Base-by-base conservation (phyloP, 2,797 vertebrate genomes). In the Chromis chromis region DNA sequence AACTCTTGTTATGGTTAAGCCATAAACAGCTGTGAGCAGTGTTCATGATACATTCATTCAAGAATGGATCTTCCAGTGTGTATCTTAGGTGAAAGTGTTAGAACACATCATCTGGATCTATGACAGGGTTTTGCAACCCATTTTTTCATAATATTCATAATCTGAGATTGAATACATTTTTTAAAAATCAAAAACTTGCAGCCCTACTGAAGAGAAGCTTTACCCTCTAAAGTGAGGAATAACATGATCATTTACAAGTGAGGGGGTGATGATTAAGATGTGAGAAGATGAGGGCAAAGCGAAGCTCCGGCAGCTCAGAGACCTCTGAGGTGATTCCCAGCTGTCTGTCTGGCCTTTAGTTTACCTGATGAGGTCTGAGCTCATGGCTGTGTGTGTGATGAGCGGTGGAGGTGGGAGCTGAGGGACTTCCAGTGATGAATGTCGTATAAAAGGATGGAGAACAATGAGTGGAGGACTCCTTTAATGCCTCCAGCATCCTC, bases 181-280 rank as follows among this genome's bases (percentile, higher is more conserved):
- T 46, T 9, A 33, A 25, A 57, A 42, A 49, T 21, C 24, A 11
- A 48, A 56, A 46, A 12, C 14, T 46, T 81, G 81, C 86, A 87
- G 82, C 84, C 81, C 73, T 65, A 66, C 79, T 74, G 33, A 79
- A 39, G 79, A 88, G 84, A 74, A 83, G 28, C 65, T 72, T 52
- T 24, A 24, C 42, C 27, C 36, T 59, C 56, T 53, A 39, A 64
- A 53, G 55, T 65, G 46, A 54, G 71, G 49, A 11, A 13, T 58
- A 19, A 70, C 39, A 75, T 49, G 57, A 36, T 53, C 24, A 78
- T 60, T 44, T 72, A 72, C 49, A 74, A 28, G 69, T 44, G 46
- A 46, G 12, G 27, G 7, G 16, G 3, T 24, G 48, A 60, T 40
- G 17, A 70, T 57, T 53, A 80, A 50, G 74, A 70, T 40, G 54